Conservation (phyloP, 1,140 invertebrate genomes). For the Drosophila subpulchrella region DNA sequence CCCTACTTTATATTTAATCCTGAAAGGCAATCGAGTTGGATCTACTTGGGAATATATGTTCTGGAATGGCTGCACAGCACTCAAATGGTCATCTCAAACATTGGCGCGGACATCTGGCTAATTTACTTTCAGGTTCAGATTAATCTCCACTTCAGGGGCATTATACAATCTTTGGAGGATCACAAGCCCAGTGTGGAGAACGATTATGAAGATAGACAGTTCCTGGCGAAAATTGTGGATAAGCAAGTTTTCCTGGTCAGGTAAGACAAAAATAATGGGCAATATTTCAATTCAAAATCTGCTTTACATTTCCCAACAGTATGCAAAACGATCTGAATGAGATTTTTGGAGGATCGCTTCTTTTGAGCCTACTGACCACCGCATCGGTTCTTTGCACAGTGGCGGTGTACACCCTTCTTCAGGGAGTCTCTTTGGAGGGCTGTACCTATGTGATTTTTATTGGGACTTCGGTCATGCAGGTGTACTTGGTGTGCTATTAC, state of each 20-base stretch:
- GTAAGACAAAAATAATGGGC: conserved; percentile 22
- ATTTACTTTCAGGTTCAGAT: conserved; percentile 57
- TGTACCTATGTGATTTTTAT: conserved; percentile 49
- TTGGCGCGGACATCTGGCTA: conserved; percentile 57
- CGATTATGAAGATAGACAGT: conserved; percentile 25
- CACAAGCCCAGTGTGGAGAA: conserved; percentile 31
- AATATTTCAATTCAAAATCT: too few relatives aligned
- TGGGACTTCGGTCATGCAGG: conserved; percentile 32
- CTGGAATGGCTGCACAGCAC: conserved; percentile 54
- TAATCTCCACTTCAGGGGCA: conserved; percentile 57
- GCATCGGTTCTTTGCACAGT: conserved; percentile 51
- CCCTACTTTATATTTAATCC: conserved; percentile 45
- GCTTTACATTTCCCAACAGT: conserved; percentile 1
- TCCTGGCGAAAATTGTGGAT: conserved; percentile 45
- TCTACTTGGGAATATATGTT: conserved; percentile 42
- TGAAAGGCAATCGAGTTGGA: conserved; percentile 25
- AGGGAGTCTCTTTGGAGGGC: conserved; percentile 51
- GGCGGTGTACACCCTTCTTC: conserved; percentile 41
- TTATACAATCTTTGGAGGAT: conserved; percentile 31
- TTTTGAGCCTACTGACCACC: conserved; percentile 55
- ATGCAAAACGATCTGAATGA: conserved; percentile 44
- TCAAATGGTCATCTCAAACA: conserved; percentile 48
- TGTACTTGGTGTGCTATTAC: conserved; percentile 59
- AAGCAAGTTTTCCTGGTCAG: conserved; percentile 46
- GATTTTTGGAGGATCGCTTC: conserved; percentile 44